phyloP scores from a whole-genome alignment of 2,888 invertebrate species.

The Meliscaeva auricollis region DNA sequence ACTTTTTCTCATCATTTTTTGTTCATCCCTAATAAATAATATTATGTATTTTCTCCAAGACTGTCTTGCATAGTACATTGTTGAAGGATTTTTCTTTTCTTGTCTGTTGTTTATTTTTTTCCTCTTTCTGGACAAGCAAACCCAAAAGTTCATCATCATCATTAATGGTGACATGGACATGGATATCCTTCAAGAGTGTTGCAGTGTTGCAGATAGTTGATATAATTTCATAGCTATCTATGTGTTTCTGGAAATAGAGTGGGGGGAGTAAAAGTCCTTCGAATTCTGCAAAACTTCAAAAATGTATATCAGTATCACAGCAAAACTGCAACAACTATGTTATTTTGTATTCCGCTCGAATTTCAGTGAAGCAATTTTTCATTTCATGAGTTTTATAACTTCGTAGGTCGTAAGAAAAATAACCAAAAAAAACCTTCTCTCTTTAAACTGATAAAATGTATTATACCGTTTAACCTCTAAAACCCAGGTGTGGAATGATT shows the following conservation, averaged over 20 bases:
- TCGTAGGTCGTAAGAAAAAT: conserved; percentile 7
- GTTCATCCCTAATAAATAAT: too few species aligned
- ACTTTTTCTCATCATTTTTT: too few species aligned
- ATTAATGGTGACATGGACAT: background rate
- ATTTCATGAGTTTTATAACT: background rate
- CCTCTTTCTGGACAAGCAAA: background rate
- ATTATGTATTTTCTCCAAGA: background rate
- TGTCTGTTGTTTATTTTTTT: conserved; percentile 18
- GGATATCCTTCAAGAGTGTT: conserved; percentile 33
- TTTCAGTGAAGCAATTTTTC: too few species aligned
- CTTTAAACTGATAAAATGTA: conserved; percentile 32
- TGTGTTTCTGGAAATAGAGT: background rate
- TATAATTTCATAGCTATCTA: conserved; percentile 37
- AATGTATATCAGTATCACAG: background rate
- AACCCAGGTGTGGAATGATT: conserved; percentile 60
- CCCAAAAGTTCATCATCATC: conserved; percentile 25
- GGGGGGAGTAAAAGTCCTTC: background rate
- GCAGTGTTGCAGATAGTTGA: conserved; percentile 55
- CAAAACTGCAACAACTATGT: background rate
- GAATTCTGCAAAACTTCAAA: background rate
- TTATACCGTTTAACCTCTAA: conserved; percentile 16
- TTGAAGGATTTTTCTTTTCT: background rate
- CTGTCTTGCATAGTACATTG: background rate
- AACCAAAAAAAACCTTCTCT: conserved; percentile 2
- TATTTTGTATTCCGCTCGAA: background rate